Base-by-base conservation (phyloP, 2,888 invertebrate genomes). In the Parnassius glacialis region DNA sequence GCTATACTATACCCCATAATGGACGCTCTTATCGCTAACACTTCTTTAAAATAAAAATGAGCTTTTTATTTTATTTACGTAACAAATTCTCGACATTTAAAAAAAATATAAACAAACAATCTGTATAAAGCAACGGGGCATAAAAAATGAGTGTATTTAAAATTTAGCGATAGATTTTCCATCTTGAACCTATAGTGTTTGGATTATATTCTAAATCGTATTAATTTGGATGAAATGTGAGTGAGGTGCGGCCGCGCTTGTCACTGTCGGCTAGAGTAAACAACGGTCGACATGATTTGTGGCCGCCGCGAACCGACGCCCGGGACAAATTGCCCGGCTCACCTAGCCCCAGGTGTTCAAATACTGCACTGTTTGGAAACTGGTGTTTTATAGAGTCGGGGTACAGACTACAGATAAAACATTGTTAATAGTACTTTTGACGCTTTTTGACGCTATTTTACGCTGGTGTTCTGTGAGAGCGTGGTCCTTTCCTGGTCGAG, bases 221-320 rank as follows among this genome's bases (percentile, higher is more conserved):
- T 59, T 41, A 59, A 47, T 47, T 16, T 20, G 42, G 7, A n/a
- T 53, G 59, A 53, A 42, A 59, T 41, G 47, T 59, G 47, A 54
- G 52, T 25, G 47, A 13, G 47, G 58, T 12, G 52, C 44, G 25
- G 51, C 16, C n/a, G 10, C 10, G 45, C 25, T 25, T 48, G 56
- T 34, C 10, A 48, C 48, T 48, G 48, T 48, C 48, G 13, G 48
- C 48, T 2, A 13, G 43, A n/a, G 61, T 55, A 54, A 59, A 63
- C 66, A 61, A 52, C 57, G 60, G 60, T 51, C 16, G 67, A 64
- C 64, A 62, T 67, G 67, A 67, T 67, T 67, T 67, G 67, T 63
- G 56, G 59, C 51, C 3, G 47, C 45, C 45, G 45, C 45, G 45
- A n/a, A 12, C 45, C 62, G 57, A 25, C 11, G 51, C 12, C n/a